phyloP scores from a whole-genome alignment of 2,888 invertebrate genomes.

The Dusona sp. region DNA sequence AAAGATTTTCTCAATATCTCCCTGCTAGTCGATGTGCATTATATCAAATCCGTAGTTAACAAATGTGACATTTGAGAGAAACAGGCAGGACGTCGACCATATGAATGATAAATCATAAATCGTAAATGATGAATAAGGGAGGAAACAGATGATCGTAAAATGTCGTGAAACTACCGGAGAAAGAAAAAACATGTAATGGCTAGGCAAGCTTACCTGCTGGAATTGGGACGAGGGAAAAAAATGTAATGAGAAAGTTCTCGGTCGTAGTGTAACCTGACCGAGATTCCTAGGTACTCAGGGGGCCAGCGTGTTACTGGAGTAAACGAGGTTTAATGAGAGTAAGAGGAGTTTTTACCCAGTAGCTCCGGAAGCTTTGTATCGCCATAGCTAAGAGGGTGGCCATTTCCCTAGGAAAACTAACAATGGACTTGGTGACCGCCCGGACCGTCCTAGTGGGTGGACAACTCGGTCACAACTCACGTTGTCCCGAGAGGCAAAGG shows the following conservation, averaged over 20 bases:
- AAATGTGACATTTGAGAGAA: slow-evolving; percentile 54
- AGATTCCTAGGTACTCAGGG: slow-evolving; percentile 38
- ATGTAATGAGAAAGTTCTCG: slow-evolving; percentile 56
- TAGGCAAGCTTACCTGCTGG: slow-evolving; percentile 5
- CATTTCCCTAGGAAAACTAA: slow-evolving; percentile 73
- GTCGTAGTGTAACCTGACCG: slow-evolving; percentile 34
- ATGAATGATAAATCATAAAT: slow-evolving; percentile 35
- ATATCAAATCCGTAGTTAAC: slow-evolving; percentile 37
- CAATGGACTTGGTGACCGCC: slow-evolving; percentile 78
- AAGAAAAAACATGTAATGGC: slow-evolving; percentile 1
- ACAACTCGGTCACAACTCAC: slow-evolving; percentile 77
- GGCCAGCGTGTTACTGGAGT: slow-evolving; percentile 63
- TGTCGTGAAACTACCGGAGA: slow-evolving; percentile 9
- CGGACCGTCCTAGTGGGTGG: slow-evolving; percentile 80
- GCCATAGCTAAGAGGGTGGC: slow-evolving; percentile 65
- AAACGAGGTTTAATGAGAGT: slow-evolving; percentile 68
- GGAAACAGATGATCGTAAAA: slow-evolving; percentile 20
- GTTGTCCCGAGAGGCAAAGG: slow-evolving; percentile 72
- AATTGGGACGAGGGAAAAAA: slow-evolving; percentile 23
- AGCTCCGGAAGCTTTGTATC: slow-evolving; percentile 59
- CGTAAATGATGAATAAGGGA: slow-evolving; percentile 38
- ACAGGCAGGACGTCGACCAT: slow-evolving; percentile 26
- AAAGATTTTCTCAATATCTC: slow-evolving; percentile 48
- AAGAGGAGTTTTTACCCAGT: slow-evolving; percentile 40
- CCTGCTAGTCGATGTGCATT: slow-evolving; percentile 13